Percentiles rank a stretch among this genome's conserved stretches.
phyloP scores from a whole-genome alignment of 2,888 invertebrate species.

The Papilio demoleus region DNA sequence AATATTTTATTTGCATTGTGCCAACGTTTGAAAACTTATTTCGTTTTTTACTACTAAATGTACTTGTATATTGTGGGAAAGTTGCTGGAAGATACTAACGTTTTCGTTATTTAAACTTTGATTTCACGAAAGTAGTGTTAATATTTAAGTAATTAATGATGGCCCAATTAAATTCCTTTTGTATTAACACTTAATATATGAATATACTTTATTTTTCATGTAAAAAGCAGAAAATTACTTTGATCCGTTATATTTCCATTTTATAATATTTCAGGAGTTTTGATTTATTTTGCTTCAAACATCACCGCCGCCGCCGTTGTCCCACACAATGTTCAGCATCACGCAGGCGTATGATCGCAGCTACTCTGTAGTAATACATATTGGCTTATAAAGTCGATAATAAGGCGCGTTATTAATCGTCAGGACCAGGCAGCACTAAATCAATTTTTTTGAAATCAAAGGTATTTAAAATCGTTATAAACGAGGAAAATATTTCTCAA shows the following conservation, averaged over 20 bases:
- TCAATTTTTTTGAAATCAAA: conserved; percentile 31
- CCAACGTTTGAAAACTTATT: not conserved
- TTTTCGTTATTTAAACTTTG: not conserved
- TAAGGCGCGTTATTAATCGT: conserved; percentile 39
- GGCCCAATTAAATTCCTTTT: not conserved
- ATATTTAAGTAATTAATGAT: not conserved
- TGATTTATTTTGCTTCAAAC: conserved; percentile 56
- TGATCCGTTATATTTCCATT: conserved; percentile 48
- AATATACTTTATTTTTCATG: not conserved
- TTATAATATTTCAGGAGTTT: conserved; percentile 62
- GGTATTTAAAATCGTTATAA: conserved; percentile 39
- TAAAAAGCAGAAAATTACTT: not conserved
- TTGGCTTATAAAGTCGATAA: conserved; percentile 40
- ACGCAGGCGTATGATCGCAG: conserved; percentile 37
- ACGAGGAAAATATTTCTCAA: conserved; percentile 33
- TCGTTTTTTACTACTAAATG: not conserved
- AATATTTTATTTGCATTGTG: not conserved
- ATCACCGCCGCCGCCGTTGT: conserved; percentile 64
- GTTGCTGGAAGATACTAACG: not conserved
- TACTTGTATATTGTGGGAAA: not conserved
- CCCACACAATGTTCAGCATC: conserved; percentile 51
- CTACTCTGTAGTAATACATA: conserved; percentile 37
- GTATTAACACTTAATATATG: conserved; percentile 2
- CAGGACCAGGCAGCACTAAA: conserved; percentile 39
- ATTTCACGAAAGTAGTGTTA: conserved; percentile 1